Percentiles rank a stretch among this genome's conserved stretches.
Conservation (phyloP, 2,888 invertebrate species). For the Lasioglossum malachurum region DNA sequence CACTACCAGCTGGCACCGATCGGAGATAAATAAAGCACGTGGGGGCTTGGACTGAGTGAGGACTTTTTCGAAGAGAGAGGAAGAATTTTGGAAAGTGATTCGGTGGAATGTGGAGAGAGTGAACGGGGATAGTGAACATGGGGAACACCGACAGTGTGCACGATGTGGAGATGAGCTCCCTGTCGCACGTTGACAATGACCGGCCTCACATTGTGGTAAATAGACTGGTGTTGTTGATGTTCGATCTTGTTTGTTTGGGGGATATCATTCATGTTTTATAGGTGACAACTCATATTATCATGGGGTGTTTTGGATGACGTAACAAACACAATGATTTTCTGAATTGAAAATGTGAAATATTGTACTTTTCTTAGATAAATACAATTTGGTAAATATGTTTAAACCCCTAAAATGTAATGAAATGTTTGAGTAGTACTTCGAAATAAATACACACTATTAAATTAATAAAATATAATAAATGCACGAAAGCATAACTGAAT, state of each 20-base stretch:
- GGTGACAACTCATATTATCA: background rate
- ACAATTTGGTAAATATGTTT: background rate
- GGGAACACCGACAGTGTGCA: slow-evolving; percentile 74
- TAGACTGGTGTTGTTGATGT: slow-evolving; percentile 6
- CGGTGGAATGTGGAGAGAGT: background rate
- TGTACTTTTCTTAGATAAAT: background rate
- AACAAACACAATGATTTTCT: background rate
- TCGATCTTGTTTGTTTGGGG: background rate
- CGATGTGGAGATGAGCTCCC: slow-evolving; percentile 80
- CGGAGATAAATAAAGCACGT: slow-evolving; percentile 54
- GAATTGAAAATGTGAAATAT: background rate
- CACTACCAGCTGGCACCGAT: slow-evolving; percentile 30
- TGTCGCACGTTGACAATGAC: slow-evolving; percentile 68
- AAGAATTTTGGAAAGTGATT: background rate
- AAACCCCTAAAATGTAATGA: background rate
- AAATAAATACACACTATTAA: background rate
- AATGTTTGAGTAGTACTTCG: background rate
- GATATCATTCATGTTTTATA: background rate
- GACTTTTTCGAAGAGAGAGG: background rate
- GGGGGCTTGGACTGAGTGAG: background rate
- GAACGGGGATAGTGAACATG: slow-evolving; percentile 59
- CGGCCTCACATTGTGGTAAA: slow-evolving; percentile 74
- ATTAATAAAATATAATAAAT: background rate
- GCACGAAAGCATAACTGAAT: background rate
- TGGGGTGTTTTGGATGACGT: background rate